A percentile compares a stretch with the other conserved stretches of the same genome.
phyloP scores from a whole-genome alignment of 2,797 vertebrate species.

The Erethizon dorsatum region DNA sequence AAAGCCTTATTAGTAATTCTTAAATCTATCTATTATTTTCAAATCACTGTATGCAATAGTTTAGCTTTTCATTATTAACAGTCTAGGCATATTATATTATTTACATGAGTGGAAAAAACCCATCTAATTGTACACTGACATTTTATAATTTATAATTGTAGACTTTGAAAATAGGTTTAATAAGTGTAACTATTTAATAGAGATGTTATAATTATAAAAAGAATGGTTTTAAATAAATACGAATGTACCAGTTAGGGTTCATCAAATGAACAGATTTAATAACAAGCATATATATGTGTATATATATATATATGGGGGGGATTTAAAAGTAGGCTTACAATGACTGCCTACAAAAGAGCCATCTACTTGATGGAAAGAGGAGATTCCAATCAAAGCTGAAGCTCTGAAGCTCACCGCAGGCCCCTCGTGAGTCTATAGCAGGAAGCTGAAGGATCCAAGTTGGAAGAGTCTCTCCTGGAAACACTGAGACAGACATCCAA shows the following conservation, averaged over 20 bases:
- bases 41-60: neutral
- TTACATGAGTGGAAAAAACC: slow-evolving; percentile 8
- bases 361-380: neutral
- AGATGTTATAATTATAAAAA: slow-evolving; percentile 12
- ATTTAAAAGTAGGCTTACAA: neutral
- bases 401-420: no score
- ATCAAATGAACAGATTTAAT: neutral
- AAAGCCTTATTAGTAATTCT: neutral
- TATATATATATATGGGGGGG: no score
- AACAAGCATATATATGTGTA: no score
- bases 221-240: neutral
- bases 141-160: slow-evolving; percentile 49
- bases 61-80: slow-evolving; percentile 41
- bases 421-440: no score
- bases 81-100: neutral
- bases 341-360: neutral
- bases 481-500: no score
- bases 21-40: neutral
- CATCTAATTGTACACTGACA: slow-evolving; percentile 20
- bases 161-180: slow-evolving; percentile 50
- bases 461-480: no score
- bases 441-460: no score
- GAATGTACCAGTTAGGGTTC: neutral
- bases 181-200: slow-evolving; percentile 20
- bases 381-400: neutral